Evolutionary conservation across 2,888 invertebrate genomes (phyloP).

Genomic region (Agonopterix arenella): DNA sequence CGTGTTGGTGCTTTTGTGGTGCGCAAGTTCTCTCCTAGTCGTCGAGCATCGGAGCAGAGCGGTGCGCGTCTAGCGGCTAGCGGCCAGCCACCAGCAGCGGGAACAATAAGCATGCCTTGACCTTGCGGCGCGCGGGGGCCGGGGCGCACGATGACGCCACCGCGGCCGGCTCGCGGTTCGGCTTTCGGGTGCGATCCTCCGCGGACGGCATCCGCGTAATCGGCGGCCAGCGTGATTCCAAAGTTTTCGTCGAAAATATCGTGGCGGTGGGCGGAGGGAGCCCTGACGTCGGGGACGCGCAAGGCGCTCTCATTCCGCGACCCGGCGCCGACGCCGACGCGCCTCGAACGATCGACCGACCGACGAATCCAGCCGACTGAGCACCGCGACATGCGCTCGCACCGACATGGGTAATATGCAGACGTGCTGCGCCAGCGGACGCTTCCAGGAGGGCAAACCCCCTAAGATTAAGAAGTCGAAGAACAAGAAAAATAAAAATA

Average conservation of each 20-base stretch:
- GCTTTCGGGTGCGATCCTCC: constrained; percentile 76
- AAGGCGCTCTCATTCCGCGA: constrained; percentile 65
- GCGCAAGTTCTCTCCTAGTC: constrained; percentile 28
- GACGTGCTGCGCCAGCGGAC: constrained; percentile 74
- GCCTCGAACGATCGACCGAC: constrained; percentile 73
- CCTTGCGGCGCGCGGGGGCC: constrained; percentile 68
- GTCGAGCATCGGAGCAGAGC: constrained; percentile 35
- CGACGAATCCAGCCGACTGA: constrained; percentile 60
- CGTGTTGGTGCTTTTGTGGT: constrained; percentile 23
- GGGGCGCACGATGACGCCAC: constrained; percentile 68
- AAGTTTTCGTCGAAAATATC: constrained; percentile 65
- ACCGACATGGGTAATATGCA: constrained; percentile 74
- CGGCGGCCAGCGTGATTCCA: constrained; percentile 64
- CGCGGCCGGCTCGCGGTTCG: constrained; percentile 65
- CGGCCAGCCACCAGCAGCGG: constrained; percentile 36
- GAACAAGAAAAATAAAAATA: constrained; percentile 39
- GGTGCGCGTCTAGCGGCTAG: constrained; percentile 40
- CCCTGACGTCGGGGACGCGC: constrained; percentile 53
- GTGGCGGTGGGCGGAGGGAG: constrained; percentile 60
- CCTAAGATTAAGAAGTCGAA: constrained; percentile 44
- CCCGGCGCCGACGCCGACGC: constrained; percentile 74
- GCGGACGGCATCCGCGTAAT: constrained; percentile 73
- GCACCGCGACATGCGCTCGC: constrained; percentile 70
- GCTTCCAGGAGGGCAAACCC: constrained; percentile 56
- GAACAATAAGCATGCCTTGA: constrained; percentile 71